These are phyloP conservation scores for Drosophila orena DNA, from an alignment of 1,140 invertebrate genomes.

Conservation along the genomic window DNA sequence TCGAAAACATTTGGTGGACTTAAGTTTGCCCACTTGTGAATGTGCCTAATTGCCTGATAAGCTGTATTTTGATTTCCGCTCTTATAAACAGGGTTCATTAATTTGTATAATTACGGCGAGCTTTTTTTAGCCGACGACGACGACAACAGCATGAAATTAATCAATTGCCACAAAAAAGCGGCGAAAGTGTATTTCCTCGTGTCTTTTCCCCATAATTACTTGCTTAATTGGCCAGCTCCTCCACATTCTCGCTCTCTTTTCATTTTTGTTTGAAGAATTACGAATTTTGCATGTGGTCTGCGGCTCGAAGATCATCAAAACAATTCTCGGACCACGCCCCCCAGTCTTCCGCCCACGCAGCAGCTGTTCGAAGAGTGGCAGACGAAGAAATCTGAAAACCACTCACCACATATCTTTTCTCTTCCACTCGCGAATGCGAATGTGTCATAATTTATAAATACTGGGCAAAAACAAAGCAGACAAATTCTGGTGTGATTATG, in stretches of 20 bases:
- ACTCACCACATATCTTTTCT: slow-evolving; percentile 5
- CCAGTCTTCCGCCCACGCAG: slow-evolving; percentile 57
- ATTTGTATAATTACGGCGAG: slow-evolving; percentile 35
- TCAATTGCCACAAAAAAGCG: slow-evolving; percentile 66
- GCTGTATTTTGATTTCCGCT: slow-evolving; percentile 23
- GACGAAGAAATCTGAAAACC: slow-evolving; percentile 1
- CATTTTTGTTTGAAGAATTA: slow-evolving; percentile 17
- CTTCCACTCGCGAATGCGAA: slow-evolving; percentile 22
- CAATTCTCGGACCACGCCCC: slow-evolving; percentile 31
- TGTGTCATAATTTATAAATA: slow-evolving; percentile 82
- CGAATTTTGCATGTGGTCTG: slow-evolving; percentile 52
- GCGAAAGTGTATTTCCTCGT: slow-evolving; percentile 69
- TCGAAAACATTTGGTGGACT: not conserved
- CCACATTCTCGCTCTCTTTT: slow-evolving; percentile 21
- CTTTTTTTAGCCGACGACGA: slow-evolving; percentile 34
- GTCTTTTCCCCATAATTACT: slow-evolving; percentile 54
- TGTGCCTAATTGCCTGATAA: slow-evolving; percentile 5
- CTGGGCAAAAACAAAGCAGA: slow-evolving; percentile 32
- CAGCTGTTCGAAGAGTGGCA: slow-evolving; percentile 68
- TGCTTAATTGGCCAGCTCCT: slow-evolving; percentile 55
- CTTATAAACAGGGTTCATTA: slow-evolving; percentile 14
- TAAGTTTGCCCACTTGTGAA: not conserved
- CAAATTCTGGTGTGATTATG: slow-evolving; percentile 54
- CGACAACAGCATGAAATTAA: slow-evolving; percentile 64
- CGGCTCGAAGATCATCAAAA: slow-evolving; percentile 26